These are phyloP conservation scores for Erinaceus europaeus DNA, from an alignment of 2,113 vertebrate genomes.

Conservation along the genomic window DNA sequence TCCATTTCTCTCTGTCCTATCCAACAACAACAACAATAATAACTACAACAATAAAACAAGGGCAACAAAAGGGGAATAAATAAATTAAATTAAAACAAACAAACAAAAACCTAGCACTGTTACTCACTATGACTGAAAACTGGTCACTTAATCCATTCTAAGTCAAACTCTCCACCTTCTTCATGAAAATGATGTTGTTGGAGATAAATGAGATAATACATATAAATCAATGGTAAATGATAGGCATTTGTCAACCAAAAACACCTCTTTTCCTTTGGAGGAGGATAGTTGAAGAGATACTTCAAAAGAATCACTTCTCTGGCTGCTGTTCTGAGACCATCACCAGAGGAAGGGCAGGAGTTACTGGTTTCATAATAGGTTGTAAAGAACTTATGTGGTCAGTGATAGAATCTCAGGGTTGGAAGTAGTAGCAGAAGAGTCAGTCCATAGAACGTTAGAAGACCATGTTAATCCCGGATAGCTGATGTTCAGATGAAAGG, in stretches of 20 bases:
- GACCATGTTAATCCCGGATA: no score
- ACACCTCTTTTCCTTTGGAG: conserved; percentile 1
- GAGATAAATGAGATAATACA: no score
- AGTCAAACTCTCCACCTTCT: background rate
- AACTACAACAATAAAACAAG: no score
- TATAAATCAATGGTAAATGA: no score
- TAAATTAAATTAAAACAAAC: no score
- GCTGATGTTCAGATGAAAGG: no score
- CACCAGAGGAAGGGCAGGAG: background rate
- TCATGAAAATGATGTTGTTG: background rate
- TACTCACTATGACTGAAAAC: background rate
- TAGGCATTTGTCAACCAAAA: background rate
- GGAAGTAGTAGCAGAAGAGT: no score
- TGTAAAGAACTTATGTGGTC: background rate
- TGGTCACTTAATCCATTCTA: background rate
- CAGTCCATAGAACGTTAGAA: no score
- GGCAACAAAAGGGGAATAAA: no score
- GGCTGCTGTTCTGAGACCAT: background rate
- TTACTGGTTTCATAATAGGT: background rate
- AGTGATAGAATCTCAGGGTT: background rate
- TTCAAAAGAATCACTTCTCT: background rate
- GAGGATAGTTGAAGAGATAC: background rate
- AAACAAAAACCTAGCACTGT: background rate
- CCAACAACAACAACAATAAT: no score
- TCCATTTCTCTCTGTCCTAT: no score